Evolutionary conservation across 2,888 invertebrate species (phyloP).

Genomic region (Dicyrtomina minuta): DNA sequence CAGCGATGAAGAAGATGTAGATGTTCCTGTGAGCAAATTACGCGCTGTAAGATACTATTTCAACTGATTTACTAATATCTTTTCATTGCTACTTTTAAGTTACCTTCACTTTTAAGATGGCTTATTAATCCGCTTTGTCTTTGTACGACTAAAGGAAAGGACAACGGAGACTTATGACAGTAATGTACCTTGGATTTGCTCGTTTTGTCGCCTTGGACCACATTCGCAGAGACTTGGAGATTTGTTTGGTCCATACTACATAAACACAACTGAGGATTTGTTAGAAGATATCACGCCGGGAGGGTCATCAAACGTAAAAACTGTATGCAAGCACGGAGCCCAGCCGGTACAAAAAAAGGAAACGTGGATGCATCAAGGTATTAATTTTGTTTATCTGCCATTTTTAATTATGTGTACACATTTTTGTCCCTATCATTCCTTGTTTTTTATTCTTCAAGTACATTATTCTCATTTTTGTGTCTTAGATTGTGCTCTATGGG

Average conservation of each 20-base stretch:
- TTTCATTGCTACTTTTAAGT: not conserved
- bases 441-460: not conserved
- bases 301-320: constrained; percentile 2
- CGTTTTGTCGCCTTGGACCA: constrained; percentile 48
- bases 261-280: constrained; percentile 19
- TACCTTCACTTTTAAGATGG: no score
- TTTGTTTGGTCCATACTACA: constrained; percentile 51
- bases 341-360: constrained; percentile 37
- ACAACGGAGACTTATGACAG: constrained; percentile 39
- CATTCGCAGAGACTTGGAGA: constrained; percentile 49
- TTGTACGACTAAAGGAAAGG: constrained; percentile 16
- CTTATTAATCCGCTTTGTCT: no score
- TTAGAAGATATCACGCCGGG: constrained; percentile 18
- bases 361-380: constrained; percentile 53
- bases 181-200: constrained; percentile 48
- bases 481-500: constrained; percentile 52
- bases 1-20: constrained; percentile 46
- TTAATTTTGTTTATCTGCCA: not conserved
- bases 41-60: constrained; percentile 6
- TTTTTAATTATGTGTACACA: constrained; percentile 3
- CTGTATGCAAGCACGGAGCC: constrained; percentile 25
- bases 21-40: constrained; percentile 30
- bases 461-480: not conserved
- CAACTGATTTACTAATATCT: not conserved
- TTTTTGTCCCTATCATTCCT: no score